These are phyloP conservation scores for Acromyrmex echinatior DNA, from an alignment of 1,140 invertebrate genomes.

Conservation along the genomic window DNA sequence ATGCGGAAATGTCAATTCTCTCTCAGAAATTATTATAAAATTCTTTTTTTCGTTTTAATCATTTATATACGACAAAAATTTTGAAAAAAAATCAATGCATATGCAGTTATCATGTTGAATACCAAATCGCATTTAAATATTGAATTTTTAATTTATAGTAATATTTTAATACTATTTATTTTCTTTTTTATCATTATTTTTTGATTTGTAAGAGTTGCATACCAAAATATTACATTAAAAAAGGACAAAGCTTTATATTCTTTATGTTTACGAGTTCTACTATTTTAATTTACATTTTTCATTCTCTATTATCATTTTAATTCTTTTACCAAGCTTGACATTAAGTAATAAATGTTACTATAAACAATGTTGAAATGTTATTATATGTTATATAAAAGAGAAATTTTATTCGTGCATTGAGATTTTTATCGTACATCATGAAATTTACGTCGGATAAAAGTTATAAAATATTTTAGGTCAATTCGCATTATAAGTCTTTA, in stretches of 20 bases:
- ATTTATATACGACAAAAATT: background rate
- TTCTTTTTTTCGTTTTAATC: background rate
- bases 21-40: slow-evolving; percentile 14
- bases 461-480: slow-evolving; percentile 11
- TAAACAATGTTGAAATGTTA: background rate
- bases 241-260: background rate
- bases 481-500: slow-evolving; percentile 33
- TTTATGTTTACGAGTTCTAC: slow-evolving; percentile 1
- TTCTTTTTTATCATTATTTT: background rate
- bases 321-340: background rate
- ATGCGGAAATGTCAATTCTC: background rate
- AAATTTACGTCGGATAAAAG: slow-evolving; percentile 8
- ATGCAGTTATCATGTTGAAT: background rate
- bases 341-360: slow-evolving; percentile 3
- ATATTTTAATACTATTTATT: background rate
- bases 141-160: background rate
- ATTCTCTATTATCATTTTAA: background rate
- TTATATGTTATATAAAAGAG: background rate
- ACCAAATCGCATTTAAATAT: background rate
- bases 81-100: background rate
- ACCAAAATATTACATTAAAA: background rate
- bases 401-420: slow-evolving; percentile 29
- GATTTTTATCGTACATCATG: slow-evolving; percentile 16
- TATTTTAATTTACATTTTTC: background rate
- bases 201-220: background rate